phyloP scores from a whole-genome alignment of 2,888 invertebrate genomes.

The Bimastos eiseni region DNA sequence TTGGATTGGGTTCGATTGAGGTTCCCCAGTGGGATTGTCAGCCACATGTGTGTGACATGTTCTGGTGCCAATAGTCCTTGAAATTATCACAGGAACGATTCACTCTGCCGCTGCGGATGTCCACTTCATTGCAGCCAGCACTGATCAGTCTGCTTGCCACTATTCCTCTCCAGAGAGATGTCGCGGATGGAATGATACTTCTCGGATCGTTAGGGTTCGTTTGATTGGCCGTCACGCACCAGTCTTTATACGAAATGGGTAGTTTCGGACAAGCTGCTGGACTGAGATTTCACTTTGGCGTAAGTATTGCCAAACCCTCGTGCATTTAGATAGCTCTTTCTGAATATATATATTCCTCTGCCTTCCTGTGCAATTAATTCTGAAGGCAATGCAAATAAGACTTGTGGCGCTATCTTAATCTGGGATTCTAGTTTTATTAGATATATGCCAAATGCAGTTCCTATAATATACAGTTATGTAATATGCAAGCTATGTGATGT shows the following conservation, averaged over 20 bases:
- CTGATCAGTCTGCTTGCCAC: neutral
- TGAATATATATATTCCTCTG: neutral
- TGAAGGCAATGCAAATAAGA: neutral
- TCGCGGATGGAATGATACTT: neutral
- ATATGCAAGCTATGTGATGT: neutral
- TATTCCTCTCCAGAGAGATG: neutral
- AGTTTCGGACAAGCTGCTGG: conserved; percentile 4
- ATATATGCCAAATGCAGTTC: neutral
- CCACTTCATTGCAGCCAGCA: neutral
- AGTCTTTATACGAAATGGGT: neutral
- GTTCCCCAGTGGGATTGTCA: neutral
- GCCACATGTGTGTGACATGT: neutral
- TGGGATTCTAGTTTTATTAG: neutral
- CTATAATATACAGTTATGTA: neutral
- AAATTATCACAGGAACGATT: neutral
- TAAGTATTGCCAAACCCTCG: neutral
- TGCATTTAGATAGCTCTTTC: neutral
- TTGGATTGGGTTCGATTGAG: neutral
- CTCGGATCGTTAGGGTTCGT: neutral
- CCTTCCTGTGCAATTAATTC: neutral
- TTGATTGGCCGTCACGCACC: neutral
- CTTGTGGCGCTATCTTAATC: neutral
- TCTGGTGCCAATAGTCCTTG: neutral
- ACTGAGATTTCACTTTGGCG: neutral
- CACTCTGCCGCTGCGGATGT: neutral